Base-by-base conservation (phyloP, 2,113 vertebrate genomes). In the Telmatochromis sp. region DNA sequence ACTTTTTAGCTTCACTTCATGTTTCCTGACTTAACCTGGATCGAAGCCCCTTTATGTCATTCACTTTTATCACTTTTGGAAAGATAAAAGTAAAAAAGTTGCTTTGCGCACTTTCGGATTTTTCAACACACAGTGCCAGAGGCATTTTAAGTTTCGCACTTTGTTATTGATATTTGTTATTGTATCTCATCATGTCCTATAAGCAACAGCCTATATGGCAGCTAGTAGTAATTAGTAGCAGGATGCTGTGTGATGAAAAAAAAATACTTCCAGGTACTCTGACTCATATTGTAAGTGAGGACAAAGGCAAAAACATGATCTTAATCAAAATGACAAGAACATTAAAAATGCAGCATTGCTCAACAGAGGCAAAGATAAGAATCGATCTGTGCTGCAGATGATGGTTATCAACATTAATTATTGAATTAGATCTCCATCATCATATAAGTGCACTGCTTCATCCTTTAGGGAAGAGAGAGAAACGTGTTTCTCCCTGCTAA, bases 341-440 rank as follows among this genome's bases (percentile, higher is more conserved):
- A 95, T 96, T 93, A 93, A 94, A 96, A 94, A 95, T 94, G 94
- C 94, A 95, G 83, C 92, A 89, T 95, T 93, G 91, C 92, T 93
- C 94, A 89, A 92, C 93, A 94, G 89, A 87, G 92, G 92, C 88
- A 88, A 91, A 94, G 91, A 94, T 95, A 94, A 91, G 94, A 95
- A 95, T 95, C 90, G 86, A 96, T 95, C 93, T 91, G 90, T 86
- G 90, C 87, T 92, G 90, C 87, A 93, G 94, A 93, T 95, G 94
- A 94, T 95, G 95, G 93, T 95, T 95, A 94, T 95, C 94, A 92
- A 73, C 95, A 95, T 96, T 95, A 94, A 95, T 95, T 96, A 95
- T 95, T 94, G 63, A 95, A 93, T 93, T 92, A 93, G 79, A 91
- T 88, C 92, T 95, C 93, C 90, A 91, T 95, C 92, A 91, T 88